A percentile compares a stretch with the other conserved stretches of the same genome.
phyloP scores from a whole-genome alignment of 2,888 invertebrate species.

The Belgica antarctica region DNA sequence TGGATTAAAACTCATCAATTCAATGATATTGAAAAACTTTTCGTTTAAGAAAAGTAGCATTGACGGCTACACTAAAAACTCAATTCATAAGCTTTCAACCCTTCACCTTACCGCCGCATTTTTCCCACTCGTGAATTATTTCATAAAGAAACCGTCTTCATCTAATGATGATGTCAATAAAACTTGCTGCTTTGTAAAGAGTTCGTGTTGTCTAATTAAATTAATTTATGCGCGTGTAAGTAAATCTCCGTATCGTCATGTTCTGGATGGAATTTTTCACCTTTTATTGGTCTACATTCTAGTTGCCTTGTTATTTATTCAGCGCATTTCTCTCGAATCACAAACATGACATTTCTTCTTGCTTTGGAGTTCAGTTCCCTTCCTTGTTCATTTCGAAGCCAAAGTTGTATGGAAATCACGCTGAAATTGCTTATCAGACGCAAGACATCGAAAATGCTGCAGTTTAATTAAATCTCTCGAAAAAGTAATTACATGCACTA shows the following conservation, averaged over 20 bases:
- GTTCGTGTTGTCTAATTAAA: conserved; percentile 9
- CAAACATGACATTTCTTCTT: neutral
- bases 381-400: neutral
- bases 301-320: neutral
- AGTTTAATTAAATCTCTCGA: conserved; percentile 19
- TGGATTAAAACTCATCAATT: too few species aligned
- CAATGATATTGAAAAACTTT: neutral
- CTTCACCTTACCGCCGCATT: too few species aligned
- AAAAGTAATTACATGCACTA: conserved; percentile 3
- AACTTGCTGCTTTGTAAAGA: neutral
- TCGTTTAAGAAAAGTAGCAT: too few species aligned
- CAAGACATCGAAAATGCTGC: conserved; percentile 1
- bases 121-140: too few species aligned
- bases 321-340: neutral
- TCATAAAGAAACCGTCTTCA: neutral
- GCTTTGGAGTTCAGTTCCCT: neutral
- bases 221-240: neutral
- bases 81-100: too few species aligned
- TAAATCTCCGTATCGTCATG: neutral
- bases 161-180: neutral
- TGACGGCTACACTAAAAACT: too few species aligned
- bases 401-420: neutral
- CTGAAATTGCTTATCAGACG: conserved; percentile 2
- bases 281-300: conserved; percentile 22
- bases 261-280: too few species aligned